phyloP scores from a whole-genome alignment of 2,113 vertebrate genomes.

The Pseudorasbora parva region DNA sequence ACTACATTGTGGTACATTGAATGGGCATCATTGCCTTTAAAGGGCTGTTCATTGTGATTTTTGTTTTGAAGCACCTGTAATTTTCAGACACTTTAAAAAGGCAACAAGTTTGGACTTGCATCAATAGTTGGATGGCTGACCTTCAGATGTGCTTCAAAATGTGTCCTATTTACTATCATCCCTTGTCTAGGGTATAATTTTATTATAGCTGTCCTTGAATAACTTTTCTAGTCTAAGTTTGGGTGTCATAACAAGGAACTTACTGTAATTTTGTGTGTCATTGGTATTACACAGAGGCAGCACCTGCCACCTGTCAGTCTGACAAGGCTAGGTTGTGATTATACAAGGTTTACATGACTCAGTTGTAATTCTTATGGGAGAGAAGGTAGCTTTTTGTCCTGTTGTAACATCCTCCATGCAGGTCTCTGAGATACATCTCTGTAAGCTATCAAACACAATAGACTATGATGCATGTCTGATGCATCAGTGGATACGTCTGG shows the following conservation, averaged over 20 bases:
- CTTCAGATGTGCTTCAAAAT: neutral
- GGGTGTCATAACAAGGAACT: neutral
- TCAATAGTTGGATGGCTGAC: neutral
- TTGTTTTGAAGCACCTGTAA: neutral
- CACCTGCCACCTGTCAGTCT: neutral
- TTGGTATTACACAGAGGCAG: neutral
- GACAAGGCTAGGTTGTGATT: neutral
- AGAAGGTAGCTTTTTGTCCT: neutral
- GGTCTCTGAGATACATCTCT: neutral
- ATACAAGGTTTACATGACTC: neutral
- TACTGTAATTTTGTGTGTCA: neutral
- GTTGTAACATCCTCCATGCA: conserved; percentile 12
- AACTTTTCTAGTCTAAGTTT: neutral
- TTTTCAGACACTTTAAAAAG: conserved; percentile 5
- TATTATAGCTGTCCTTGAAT: conserved; percentile 1
- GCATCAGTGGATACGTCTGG: neutral
- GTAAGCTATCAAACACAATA: conserved; percentile 12
- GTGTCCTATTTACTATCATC: neutral
- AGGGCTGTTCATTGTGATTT: neutral
- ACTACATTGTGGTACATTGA: neutral
- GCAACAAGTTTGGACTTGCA: conserved; percentile 37
- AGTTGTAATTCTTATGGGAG: neutral
- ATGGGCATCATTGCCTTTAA: neutral
- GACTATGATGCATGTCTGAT: conserved; percentile 14
- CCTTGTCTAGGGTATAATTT: neutral